A percentile compares a stretch with the other conserved stretches of the same genome.
Conservation (phyloP, 2,888 invertebrate species). For the Hanleya hanleyi region DNA sequence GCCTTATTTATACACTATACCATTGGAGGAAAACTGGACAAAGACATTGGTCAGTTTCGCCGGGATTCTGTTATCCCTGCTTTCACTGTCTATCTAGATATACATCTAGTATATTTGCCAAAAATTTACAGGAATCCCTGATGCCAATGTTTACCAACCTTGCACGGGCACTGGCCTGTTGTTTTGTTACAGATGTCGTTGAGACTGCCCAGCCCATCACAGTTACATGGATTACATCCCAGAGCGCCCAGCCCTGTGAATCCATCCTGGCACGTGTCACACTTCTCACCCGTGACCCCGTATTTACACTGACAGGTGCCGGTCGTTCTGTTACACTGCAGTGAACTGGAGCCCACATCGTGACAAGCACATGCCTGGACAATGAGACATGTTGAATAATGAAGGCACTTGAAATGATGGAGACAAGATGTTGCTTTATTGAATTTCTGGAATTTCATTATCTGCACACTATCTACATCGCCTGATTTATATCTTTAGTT, state of each 20-base stretch:
- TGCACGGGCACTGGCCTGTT: slow-evolving; percentile 59
- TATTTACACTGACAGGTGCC: slow-evolving; percentile 51
- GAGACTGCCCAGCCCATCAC: slow-evolving; percentile 79
- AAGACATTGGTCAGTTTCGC: no score
- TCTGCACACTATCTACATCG: no score
- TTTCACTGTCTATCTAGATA: no score
- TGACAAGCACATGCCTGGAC: slow-evolving; percentile 52
- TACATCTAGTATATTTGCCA: no score
- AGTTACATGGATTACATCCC: slow-evolving; percentile 74
- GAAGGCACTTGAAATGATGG: no score
- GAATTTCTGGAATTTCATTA: no score
- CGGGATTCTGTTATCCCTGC: no score
- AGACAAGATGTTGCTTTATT: no score
- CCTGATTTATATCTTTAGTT: no score
- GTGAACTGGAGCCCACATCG: slow-evolving; percentile 37
- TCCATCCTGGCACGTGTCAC: slow-evolving; percentile 44
- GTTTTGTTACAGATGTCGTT: slow-evolving; percentile 54
- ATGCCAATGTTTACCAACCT: slow-evolving; percentile 60
- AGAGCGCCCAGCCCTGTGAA: slow-evolving; percentile 48
- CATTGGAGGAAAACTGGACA: no score
- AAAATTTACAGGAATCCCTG: no score
- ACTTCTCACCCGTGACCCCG: slow-evolving; percentile 45
- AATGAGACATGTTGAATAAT: neutral
- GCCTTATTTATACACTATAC: no score
- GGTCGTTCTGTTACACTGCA: slow-evolving; percentile 48